These are phyloP conservation scores for Neodiprion lecontei DNA, from an alignment of 1,140 invertebrate species.

Conservation along the genomic window DNA sequence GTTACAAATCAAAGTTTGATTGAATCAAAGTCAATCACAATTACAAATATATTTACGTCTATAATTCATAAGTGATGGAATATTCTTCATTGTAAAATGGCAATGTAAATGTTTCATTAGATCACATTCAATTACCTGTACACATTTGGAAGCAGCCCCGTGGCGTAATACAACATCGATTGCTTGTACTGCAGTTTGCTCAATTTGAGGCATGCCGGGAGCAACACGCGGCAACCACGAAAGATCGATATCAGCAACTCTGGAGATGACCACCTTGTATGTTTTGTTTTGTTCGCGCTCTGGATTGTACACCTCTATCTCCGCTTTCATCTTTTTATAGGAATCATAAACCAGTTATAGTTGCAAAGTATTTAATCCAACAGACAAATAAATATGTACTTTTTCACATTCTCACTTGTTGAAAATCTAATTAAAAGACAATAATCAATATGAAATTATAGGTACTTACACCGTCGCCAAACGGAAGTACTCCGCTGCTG, in stretches of 20 bases:
- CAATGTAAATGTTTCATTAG: constrained; percentile 4
- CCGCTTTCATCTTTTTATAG: constrained; percentile 12
- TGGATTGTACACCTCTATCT: constrained; percentile 43
- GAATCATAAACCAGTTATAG: neutral
- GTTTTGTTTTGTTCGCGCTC: constrained; percentile 56
- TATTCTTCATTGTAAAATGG: neutral
- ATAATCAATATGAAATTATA: neutral
- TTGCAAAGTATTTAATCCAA: constrained; percentile 18
- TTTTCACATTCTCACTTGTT: neutral
- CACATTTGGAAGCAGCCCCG: constrained; percentile 37
- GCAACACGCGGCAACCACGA: constrained; percentile 62
- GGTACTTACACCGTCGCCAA: constrained; percentile 34
- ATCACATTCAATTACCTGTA: neutral
- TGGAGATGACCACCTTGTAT: constrained; percentile 68
- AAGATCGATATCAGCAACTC: constrained; percentile 63
- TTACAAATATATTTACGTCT: no score
- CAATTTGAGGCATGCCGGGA: constrained; percentile 49
- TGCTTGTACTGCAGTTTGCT: constrained; percentile 74
- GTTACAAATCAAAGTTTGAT: constrained; percentile 21
- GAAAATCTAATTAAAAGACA: no score
- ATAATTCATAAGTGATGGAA: no score
- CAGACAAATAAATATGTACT: constrained; percentile 18
- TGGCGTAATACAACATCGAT: constrained; percentile 84
- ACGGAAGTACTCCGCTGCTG: constrained; percentile 46
- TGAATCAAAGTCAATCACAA: neutral